Evolutionary conservation across 1,140 invertebrate species (phyloP).

Genomic region (Chrysoperla carnea): DNA sequence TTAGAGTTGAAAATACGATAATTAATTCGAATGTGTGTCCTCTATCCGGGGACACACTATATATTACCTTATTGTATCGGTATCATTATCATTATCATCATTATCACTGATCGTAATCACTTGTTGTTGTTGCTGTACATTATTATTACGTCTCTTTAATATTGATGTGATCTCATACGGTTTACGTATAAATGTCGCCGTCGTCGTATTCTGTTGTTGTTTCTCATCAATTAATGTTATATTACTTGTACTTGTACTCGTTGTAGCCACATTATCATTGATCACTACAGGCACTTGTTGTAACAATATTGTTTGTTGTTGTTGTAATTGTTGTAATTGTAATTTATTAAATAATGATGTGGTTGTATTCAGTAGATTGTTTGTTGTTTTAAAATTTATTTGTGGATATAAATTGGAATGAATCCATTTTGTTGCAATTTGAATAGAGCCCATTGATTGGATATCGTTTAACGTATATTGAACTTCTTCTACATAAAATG

Average conservation of each 20-base stretch:
- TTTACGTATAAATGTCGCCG: constrained; percentile 4
- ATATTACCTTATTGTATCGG: constrained; percentile 9
- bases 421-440: constrained; percentile 39
- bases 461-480: constrained; percentile 46
- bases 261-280: background rate
- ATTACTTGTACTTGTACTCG: constrained; percentile 1
- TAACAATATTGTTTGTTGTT: constrained; percentile 5
- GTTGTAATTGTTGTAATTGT: too few species aligned
- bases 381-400: constrained; percentile 11
- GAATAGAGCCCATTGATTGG: constrained; percentile 41
- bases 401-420: constrained; percentile 32
- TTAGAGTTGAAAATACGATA: constrained; percentile 9
- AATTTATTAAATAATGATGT: too few species aligned
- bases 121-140: constrained; percentile 12
- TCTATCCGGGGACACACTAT: too few species aligned
- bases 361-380: background rate
- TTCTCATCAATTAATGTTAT: background rate
- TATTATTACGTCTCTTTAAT: constrained; percentile 33
- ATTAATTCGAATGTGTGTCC: too few species aligned
- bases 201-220: constrained; percentile 1
- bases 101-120: background rate
- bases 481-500: constrained; percentile 48
- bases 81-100: constrained; percentile 11
- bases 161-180: constrained; percentile 31
- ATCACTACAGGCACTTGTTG: constrained; percentile 11